phyloP scores from a whole-genome alignment of 2,113 vertebrate species.

The Monarcha castaneiventris region DNA sequence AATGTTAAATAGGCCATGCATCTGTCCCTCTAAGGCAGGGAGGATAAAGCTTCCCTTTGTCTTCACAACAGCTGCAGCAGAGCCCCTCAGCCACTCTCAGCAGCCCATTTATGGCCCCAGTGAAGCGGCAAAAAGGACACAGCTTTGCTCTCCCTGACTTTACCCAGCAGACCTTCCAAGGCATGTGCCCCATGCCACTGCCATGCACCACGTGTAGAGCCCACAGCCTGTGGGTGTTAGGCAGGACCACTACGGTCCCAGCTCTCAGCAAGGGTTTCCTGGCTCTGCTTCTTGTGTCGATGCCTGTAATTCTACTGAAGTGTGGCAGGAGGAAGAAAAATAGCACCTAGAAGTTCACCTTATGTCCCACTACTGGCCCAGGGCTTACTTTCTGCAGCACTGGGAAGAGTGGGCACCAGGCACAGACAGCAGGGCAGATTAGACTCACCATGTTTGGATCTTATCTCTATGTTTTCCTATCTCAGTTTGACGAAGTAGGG shows the following conservation, averaged over 20 bases:
- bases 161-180: not conserved
- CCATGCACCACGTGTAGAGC: not conserved
- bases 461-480: not conserved
- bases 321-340: not conserved
- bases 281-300: not conserved
- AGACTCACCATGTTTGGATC: not conserved
- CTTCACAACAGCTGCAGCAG: conserved; percentile 1
- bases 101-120: not conserved
- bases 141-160: not conserved
- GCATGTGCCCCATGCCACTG: not conserved
- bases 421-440: not conserved
- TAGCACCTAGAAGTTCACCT: not conserved
- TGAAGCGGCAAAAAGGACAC: not conserved
- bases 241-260: not conserved
- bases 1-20: not conserved
- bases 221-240: accelerated
- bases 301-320: not conserved
- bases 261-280: not conserved
- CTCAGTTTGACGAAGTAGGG: not conserved
- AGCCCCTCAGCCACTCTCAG: not conserved
- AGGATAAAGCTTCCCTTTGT: conserved; percentile 25
- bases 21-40: not conserved
- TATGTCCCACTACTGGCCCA: not conserved
- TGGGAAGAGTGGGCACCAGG: not conserved
- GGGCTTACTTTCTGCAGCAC: not conserved